Evolutionary conservation across 2,888 invertebrate species (phyloP).

Genomic region (Latheticus oryzae): DNA sequence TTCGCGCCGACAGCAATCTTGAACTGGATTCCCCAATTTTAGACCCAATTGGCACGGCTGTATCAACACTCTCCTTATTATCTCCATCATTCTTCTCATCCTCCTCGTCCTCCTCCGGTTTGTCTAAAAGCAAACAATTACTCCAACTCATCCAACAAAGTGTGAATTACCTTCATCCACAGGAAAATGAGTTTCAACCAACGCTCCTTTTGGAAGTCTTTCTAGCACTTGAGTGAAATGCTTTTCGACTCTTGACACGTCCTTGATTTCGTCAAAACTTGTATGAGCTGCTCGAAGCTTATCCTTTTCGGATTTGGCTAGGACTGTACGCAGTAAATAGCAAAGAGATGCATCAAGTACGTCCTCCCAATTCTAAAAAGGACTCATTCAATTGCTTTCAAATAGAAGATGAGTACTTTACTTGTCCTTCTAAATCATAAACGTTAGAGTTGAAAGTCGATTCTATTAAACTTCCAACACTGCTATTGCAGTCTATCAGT

Average conservation of each 20-base stretch:
- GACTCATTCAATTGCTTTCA: background rate
- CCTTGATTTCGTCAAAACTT: slow-evolving; percentile 63
- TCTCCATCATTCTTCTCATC: slow-evolving; percentile 4
- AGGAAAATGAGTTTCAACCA: slow-evolving; percentile 36
- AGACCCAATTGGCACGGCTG: slow-evolving; percentile 57
- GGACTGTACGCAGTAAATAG: slow-evolving; percentile 72
- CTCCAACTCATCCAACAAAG: slow-evolving; percentile 4
- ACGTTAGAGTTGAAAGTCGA: slow-evolving; percentile 56
- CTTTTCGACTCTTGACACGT: slow-evolving; percentile 61
- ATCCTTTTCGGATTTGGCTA: slow-evolving; percentile 75
- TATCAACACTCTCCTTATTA: slow-evolving; percentile 32
- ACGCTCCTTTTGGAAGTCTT: slow-evolving; percentile 52
- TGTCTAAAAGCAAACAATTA: slow-evolving; percentile 10
- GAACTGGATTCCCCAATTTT: slow-evolving; percentile 61
- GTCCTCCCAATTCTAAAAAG: slow-evolving; percentile 83
- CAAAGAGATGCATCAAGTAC: slow-evolving; percentile 75
- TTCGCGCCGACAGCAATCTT: slow-evolving; percentile 59
- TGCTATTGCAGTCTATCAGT: slow-evolving; percentile 56
- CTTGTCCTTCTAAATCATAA: slow-evolving; percentile 60
- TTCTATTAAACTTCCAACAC: slow-evolving; percentile 52
- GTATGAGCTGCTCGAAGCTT: slow-evolving; percentile 70
- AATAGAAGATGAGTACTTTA: slow-evolving; percentile 36
- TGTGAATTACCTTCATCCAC: slow-evolving; percentile 31
- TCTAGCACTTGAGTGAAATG: slow-evolving; percentile 62
- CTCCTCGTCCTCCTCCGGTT: slow-evolving; percentile 9